Base-by-base conservation (phyloP, 2,113 vertebrate genomes). In the Solea senegalensis region DNA sequence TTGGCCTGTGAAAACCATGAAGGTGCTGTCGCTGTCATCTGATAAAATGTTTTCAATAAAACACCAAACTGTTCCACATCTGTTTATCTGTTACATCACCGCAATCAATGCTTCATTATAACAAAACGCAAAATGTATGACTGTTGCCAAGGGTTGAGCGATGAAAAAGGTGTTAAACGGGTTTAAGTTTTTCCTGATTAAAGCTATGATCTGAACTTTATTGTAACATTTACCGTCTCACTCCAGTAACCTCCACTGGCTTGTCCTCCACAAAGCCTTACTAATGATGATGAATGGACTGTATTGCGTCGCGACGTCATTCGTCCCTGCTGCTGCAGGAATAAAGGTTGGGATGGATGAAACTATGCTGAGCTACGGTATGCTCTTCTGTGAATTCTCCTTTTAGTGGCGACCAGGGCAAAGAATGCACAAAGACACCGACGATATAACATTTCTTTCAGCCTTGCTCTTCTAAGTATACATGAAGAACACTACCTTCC, bases 321-420 rank as follows among this genome's bases (percentile, higher is more conserved):
- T 72, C 67, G 53, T 75, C 66, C 71, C 72, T 81, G 60, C 77
- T 66, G 69, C 61, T 78, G 79, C 44, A 52, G 73, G 51, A 66
- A 65, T 16, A 66, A 49, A 67, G 53, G 11, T 58, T 72, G 40
- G 48, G 15, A 70, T 49, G 48, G 15, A 70, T 49, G 62, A 69
- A 60, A 61, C 56, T 46, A 21, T 27, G 57, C 54, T 78, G 68
- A 40, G 65, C 74, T 77, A 76, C 44, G 10, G 51, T 26, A n/a
- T 16, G 68, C n/a, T 57, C 46, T 28, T 53, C 54, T 63, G 46
- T 43, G 57, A 55, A 3, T 46, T 28, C 27, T 12, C 5, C 9
- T 7, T 26, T 6, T 54, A 13, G 27, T 34, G 21, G 40, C 49
- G 27, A 14, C 59, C 39, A 15, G 46, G 55, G 41, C 28, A 46